These are phyloP conservation scores for Chrysochloris asiatica DNA, from an alignment of 2,113 vertebrate genomes.

Conservation along the genomic window DNA sequence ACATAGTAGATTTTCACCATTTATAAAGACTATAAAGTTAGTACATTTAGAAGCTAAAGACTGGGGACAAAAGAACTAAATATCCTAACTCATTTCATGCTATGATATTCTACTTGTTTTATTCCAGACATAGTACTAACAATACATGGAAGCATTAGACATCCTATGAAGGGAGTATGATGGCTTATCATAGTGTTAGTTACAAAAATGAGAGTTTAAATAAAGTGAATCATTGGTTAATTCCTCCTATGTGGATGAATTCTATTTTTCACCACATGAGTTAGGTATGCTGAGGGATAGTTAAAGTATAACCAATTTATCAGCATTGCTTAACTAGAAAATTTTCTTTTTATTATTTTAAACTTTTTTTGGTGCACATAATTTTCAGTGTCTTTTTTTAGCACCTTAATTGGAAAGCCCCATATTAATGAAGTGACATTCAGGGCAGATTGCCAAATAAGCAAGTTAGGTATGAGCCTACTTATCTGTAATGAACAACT, in stretches of 20 bases:
- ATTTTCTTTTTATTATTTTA: conserved; percentile 21
- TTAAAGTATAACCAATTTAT: background rate
- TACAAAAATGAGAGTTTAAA: background rate
- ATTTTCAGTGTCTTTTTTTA: conserved; percentile 15
- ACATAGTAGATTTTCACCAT: background rate
- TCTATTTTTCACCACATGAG: background rate
- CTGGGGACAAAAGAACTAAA: background rate
- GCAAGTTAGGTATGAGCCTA: background rate
- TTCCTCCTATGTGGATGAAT: conserved; percentile 15
- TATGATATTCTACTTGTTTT: conserved; percentile 29
- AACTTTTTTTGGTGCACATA: background rate
- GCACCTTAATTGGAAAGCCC: background rate
- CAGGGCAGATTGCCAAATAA: background rate
- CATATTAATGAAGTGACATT: background rate
- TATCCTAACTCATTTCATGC: background rate
- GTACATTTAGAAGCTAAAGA: background rate
- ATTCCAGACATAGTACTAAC: background rate
- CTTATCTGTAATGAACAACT: no score
- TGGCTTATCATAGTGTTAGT: background rate
- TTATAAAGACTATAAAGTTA: conserved; percentile 10
- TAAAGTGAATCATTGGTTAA: background rate
- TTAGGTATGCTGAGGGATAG: background rate
- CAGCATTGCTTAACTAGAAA: conserved; percentile 11
- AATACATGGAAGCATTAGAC: conserved; percentile 16
- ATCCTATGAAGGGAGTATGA: background rate